Base-by-base conservation (phyloP, 2,888 invertebrate genomes). In the Oscheius sp. region DNA sequence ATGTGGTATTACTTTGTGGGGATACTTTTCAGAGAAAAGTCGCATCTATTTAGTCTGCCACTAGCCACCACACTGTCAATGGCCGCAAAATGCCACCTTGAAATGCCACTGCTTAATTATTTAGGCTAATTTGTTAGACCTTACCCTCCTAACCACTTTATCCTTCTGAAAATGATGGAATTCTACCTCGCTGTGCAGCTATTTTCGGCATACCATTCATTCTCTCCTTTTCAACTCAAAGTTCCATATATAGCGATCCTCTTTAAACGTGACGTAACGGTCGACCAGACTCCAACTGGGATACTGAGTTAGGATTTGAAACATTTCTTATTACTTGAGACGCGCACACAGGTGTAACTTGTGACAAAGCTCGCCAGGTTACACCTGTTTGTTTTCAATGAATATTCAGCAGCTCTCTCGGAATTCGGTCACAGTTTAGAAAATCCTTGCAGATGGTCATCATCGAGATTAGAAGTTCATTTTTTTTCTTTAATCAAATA, bases 301-400 rank as follows among this genome's bases (percentile, higher is more conserved):
- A 50, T 50, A 11, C 50, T 0, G 9, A 50, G 9, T 50, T 50
- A 21, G 21, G 21, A 21, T 21, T 21, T 21, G 21, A 21, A 21
- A 21, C 21, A 21, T 21, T 42, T 42, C 7, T 42, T 42, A 3
- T 42, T 3, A 42, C 42, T 21, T 21, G 42, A 42, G 42, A 42
- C 4, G 7, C 4, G 7, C 42, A 42, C 42, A 7, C 42, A 42
- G 42, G 42, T 42, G 42, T 5, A 42, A 42, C 42, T 42, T 42
- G 42, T 7, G 42, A 42, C 42, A 7, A 42, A 42, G 42, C 42
- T 21, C 42, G 3, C 42, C 7, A 42, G 42, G 42, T 42, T 42
- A 33, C 58, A 58, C 58, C 58, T 58, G 58, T 58, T 29, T 33
- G 58, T 32, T 5, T 33, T 29, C 33, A 7, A 58, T 58, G 33